These are phyloP conservation scores for Bacillus rossius DNA, from an alignment of 1,140 invertebrate species.

Conservation along the genomic window DNA sequence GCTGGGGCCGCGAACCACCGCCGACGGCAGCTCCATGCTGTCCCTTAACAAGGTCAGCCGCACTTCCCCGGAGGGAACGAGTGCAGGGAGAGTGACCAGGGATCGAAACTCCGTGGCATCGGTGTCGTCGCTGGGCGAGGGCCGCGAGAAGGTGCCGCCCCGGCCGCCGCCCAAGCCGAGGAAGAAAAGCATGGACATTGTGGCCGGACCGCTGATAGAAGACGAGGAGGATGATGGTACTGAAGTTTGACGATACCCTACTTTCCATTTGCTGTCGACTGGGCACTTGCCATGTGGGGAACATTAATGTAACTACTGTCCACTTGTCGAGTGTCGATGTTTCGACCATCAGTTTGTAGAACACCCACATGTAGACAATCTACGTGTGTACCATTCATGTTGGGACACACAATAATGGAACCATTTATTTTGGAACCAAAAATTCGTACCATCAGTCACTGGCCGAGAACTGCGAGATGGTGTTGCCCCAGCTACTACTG, in stretches of 20 bases:
- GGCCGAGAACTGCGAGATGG: constrained; percentile 37
- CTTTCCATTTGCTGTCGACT: no score
- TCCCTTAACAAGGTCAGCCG: constrained; percentile 58
- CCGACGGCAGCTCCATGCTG: constrained; percentile 72
- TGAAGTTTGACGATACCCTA: constrained; percentile 74
- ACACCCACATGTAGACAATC: no score
- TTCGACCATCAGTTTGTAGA: no score
- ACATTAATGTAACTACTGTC: no score
- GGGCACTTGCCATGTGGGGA: no score
- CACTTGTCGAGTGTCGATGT: no score
- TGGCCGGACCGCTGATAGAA: constrained; percentile 58
- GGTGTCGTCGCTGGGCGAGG: constrained; percentile 31
- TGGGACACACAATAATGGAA: no score
- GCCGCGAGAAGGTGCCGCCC: constrained; percentile 58
- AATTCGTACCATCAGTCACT: constrained; percentile 22
- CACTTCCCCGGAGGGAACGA: constrained; percentile 9
- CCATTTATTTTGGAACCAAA: no score
- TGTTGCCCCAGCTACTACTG: constrained; percentile 73
- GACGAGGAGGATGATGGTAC: constrained; percentile 83
- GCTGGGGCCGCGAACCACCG: constrained; percentile 73
- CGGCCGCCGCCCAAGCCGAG: constrained; percentile 75
- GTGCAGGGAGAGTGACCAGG: constrained; percentile 11
- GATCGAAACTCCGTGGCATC: constrained; percentile 14
- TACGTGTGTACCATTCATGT: no score
- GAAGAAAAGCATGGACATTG: constrained; percentile 55